Evolutionary conservation across 2,888 invertebrate species (phyloP).

Genomic region (Diachrysia chrysitis): DNA sequence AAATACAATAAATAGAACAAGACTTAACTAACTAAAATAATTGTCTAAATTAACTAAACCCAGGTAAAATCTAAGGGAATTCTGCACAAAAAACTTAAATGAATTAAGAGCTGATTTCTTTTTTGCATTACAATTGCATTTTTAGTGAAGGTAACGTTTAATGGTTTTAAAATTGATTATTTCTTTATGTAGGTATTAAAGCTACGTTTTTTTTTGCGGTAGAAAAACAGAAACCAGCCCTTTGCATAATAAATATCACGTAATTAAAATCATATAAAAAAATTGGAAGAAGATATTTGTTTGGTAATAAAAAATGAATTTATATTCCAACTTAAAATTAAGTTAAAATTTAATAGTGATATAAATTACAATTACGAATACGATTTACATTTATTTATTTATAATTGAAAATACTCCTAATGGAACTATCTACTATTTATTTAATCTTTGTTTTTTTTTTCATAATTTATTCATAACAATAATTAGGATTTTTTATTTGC

Average conservation of each 20-base stretch:
- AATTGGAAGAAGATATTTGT: slow-evolving; percentile 31
- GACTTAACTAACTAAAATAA: background rate
- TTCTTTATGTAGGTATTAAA: too few species aligned
- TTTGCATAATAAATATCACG: background rate
- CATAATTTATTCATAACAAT: slow-evolving; percentile 45
- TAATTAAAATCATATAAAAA: slow-evolving; percentile 6
- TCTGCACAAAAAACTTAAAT: background rate
- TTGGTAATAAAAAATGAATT: slow-evolving; percentile 37
- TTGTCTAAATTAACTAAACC: background rate
- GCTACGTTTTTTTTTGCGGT: background rate
- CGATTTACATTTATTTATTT: slow-evolving; percentile 50
- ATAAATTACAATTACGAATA: slow-evolving; percentile 49
- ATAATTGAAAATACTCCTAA: slow-evolving; percentile 58
- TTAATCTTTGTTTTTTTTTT: slow-evolving; percentile 54
- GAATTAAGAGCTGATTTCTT: background rate
- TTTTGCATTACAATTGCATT: background rate
- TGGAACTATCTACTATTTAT: slow-evolving; percentile 61
- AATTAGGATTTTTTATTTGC: slow-evolving; percentile 39
- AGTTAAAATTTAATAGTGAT: slow-evolving; percentile 40
- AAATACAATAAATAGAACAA: background rate
- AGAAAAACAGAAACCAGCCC: slow-evolving; percentile 1
- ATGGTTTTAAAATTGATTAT: background rate
- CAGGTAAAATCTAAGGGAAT: background rate
- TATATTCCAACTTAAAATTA: slow-evolving; percentile 29
- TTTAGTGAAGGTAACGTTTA: background rate